These are phyloP conservation scores for Channa argus DNA, from an alignment of 2,113 vertebrate genomes.

Conservation along the genomic window DNA sequence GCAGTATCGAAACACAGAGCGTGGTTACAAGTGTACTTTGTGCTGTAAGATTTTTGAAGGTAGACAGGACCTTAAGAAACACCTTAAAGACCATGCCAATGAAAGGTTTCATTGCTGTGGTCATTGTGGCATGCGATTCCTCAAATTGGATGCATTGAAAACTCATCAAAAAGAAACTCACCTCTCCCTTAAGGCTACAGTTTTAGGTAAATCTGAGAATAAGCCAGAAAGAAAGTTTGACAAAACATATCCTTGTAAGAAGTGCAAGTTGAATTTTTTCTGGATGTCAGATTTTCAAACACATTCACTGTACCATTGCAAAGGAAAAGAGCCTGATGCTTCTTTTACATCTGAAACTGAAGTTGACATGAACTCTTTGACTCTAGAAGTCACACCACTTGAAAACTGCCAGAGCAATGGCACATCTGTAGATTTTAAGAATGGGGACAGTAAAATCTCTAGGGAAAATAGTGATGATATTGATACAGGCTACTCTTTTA, in stretches of 20 bases:
- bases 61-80: conserved; percentile 74
- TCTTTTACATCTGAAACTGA: conserved; percentile 51
- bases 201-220: conserved; percentile 56
- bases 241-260: conserved; percentile 80
- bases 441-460: conserved; percentile 37
- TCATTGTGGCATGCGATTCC: conserved; percentile 83
- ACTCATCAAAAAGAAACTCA: conserved; percentile 81
- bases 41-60: conserved; percentile 82
- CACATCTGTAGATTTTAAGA: conserved; percentile 50
- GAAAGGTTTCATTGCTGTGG: conserved; percentile 82
- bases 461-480: conserved; percentile 21
- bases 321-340: conserved; percentile 62
- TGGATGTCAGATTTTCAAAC: conserved; percentile 86
- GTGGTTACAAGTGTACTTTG: conserved; percentile 83
- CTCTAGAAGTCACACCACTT: conserved; percentile 19
- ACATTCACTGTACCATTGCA: conserved; percentile 81
- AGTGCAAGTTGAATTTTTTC: conserved; percentile 82
- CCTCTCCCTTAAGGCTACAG: conserved; percentile 29
- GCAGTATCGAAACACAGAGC: conserved; percentile 80
- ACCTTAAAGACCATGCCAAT: conserved; percentile 79
- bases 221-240: conserved; percentile 70
- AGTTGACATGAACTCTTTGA: conserved; percentile 47
- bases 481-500: conserved; percentile 47
- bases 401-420: conserved; percentile 65
- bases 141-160: conserved; percentile 78